Base-by-base conservation (phyloP, 2,797 vertebrate genomes). In the Graptemys geographica region DNA sequence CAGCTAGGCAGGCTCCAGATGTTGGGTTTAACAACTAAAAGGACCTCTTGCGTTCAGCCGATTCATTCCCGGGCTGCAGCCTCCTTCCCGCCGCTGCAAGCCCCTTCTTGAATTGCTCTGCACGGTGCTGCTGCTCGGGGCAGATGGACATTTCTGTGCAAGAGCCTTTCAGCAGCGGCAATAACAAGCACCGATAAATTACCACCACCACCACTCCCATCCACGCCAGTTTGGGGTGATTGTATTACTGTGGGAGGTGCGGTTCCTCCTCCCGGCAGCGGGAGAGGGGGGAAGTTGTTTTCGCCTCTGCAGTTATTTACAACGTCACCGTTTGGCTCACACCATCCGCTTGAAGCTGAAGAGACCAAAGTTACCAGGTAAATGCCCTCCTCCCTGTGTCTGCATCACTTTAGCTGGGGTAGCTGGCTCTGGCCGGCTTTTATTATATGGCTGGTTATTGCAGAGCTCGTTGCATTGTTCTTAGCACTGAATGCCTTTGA, bases 281-380 rank as follows among this genome's bases (percentile, higher is more conserved):
- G 90, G 94, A 80, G 86, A 86, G 83, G 41, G 76, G 57, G 83
- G 87, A 90, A 94, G 88, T 92, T 96, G 89, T 94, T 86, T 74
- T 82, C 88, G 56, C 90, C 95, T 86, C 87, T 81, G 79, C 90
- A 23, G 37, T 51, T 82, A 65, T 86, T 87, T 89, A 44, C 87
- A 65, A 91, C 92, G 56, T 92, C 83, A 41, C 86, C 85, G 83
- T 84, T 87, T 79, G 57, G 86, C 76, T 91, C 90, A n/a, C 65
- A 33, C 55, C 94, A 6, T 83, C 85, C 84, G 90, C 85, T 19
- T 74, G 52, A 87, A 94, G 53, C 79, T 56, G 91, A 84, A 83
- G 95, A 89, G 91, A 28, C 83, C 88, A 59, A 86, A 96, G 89
- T 23, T 88, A 92, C 84, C 94, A 98, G 97, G 97, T 98, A 96